Conservation (phyloP, 2,113 vertebrate genomes). For the Paramisgurnus dabryanus region DNA sequence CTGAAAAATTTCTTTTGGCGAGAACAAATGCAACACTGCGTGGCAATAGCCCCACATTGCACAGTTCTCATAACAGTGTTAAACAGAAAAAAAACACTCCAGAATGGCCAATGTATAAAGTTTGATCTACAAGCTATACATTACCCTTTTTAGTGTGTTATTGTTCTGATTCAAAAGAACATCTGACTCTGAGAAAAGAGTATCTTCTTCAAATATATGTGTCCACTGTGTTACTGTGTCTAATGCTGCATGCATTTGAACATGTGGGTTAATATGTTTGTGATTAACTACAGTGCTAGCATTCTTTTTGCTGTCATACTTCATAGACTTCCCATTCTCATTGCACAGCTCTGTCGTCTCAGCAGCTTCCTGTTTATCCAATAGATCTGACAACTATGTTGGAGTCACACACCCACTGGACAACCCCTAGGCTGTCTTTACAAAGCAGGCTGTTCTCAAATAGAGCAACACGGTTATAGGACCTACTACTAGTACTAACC, state of each 20-base stretch:
- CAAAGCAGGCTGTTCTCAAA: background rate
- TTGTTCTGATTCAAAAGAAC: background rate
- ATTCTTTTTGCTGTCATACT: constrained; percentile 38
- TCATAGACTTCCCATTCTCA: constrained; percentile 26
- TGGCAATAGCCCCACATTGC: background rate
- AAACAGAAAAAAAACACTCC: background rate
- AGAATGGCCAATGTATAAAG: too few relatives aligned
- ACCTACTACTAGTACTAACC: background rate
- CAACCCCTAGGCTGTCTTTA: background rate
- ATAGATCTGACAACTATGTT: constrained; percentile 39
- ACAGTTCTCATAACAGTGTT: background rate
- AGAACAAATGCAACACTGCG: background rate
- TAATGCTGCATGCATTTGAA: too few relatives aligned
- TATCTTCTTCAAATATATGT: background rate
- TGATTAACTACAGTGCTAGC: background rate
- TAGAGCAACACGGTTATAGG: background rate
- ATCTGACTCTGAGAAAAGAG: background rate
- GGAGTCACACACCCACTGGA: background rate
- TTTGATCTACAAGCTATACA: background rate
- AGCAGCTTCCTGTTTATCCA: constrained; percentile 54
- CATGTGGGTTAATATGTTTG: constrained; percentile 20
- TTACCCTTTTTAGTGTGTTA: background rate
- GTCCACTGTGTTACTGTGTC: background rate
- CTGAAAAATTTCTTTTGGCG: constrained; percentile 10
- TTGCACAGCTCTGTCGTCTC: constrained; percentile 37